phyloP scores from a whole-genome alignment of 2,113 vertebrate species.

The Zosterops pallidus region DNA sequence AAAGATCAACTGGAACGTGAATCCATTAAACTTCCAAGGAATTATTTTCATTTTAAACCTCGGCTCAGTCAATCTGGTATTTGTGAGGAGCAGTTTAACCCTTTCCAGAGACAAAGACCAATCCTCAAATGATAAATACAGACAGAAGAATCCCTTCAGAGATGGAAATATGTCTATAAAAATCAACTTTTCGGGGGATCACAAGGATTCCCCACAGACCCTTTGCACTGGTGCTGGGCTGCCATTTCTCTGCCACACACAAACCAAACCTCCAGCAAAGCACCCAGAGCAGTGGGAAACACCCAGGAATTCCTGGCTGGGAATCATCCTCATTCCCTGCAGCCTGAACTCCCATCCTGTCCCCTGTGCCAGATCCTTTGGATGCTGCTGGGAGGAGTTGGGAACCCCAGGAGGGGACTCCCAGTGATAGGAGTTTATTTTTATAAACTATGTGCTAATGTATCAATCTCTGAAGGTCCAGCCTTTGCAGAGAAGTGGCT shows the following conservation, averaged over 20 bases:
- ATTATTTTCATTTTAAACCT: background rate
- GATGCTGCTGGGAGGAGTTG: background rate
- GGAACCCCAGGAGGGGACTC: accelerated
- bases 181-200: background rate
- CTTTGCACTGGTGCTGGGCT: background rate
- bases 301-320: background rate
- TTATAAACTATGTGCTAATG: too few relatives aligned
- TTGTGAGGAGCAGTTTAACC: background rate
- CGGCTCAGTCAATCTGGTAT: background rate
- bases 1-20: background rate
- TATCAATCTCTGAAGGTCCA: too few relatives aligned
- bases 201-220: background rate
- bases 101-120: background rate
- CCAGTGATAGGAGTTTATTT: too few relatives aligned
- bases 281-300: background rate
- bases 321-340: background rate
- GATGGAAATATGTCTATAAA: background rate
- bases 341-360: background rate
- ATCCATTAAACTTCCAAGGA: background rate
- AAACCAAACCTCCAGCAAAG: background rate
- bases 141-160: background rate
- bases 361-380: background rate
- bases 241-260: background rate
- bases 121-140: background rate
- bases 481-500: too few relatives aligned